These are phyloP conservation scores for Lacerta bilineata DNA, from an alignment of 2,797 vertebrate genomes.

Conservation along the genomic window DNA sequence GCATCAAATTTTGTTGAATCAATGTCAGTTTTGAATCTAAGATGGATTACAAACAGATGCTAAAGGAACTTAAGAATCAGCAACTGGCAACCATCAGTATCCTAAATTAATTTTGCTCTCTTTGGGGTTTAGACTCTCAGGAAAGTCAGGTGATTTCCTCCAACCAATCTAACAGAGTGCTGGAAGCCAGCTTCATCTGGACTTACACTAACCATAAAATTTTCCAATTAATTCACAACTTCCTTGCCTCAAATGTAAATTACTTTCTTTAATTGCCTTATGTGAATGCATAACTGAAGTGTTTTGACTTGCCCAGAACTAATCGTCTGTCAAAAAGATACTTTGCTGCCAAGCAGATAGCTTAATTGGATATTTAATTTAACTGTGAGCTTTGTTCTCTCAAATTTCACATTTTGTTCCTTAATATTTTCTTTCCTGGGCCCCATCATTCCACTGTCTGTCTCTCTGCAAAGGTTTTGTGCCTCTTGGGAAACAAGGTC, in stretches of 20 bases:
- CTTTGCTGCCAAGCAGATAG: constrained; percentile 76
- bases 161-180: neutral
- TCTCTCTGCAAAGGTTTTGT: constrained; percentile 40
- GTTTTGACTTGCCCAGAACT: constrained; percentile 77
- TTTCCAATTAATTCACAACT: constrained; percentile 61
- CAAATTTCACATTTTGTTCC: constrained; percentile 68
- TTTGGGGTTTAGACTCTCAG: neutral
- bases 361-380: constrained; percentile 80
- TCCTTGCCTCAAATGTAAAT: constrained; percentile 70
- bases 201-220: constrained; percentile 32
- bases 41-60: too few relatives aligned
- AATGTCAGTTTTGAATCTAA: too few relatives aligned
- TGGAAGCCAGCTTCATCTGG: constrained; percentile 5
- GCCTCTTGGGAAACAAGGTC: constrained; percentile 46
- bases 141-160: constrained; percentile 41
- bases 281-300: constrained; percentile 71
- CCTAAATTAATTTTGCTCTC: neutral
- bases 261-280: constrained; percentile 74
- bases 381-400: constrained; percentile 72
- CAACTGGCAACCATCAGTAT: neutral
- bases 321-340: constrained; percentile 78
- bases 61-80: neutral
- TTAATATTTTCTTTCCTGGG: constrained; percentile 61
- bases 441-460: constrained; percentile 55
- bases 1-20: too few relatives aligned